These are phyloP conservation scores for Myzus persicae DNA, from an alignment of 1,140 invertebrate genomes.

Conservation along the genomic window DNA sequence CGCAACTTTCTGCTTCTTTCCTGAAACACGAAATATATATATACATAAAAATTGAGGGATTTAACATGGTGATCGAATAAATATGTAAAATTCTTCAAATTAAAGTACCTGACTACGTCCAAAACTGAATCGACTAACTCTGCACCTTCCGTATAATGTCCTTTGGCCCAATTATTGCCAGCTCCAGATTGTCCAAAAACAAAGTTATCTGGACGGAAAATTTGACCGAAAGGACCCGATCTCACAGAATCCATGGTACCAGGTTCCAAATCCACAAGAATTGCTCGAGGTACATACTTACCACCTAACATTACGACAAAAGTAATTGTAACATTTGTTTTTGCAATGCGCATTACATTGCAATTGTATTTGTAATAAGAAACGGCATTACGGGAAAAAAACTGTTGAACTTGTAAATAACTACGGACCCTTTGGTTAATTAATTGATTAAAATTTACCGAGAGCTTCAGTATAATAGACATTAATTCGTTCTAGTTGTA, in stretches of 20 bases:
- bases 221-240: constrained; percentile 74
- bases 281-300: constrained; percentile 65
- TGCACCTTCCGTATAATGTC: constrained; percentile 71
- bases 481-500: constrained; percentile 73
- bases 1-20: constrained; percentile 86
- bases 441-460: constrained; percentile 61
- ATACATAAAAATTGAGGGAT: no score
- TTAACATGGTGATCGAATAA: background rate
- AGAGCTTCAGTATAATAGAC: constrained; percentile 74
- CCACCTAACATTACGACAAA: constrained; percentile 66
- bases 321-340: background rate
- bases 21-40: constrained; percentile 64
- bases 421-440: no score
- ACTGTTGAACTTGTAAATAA: no score
- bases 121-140: constrained; percentile 71
- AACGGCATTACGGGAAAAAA: no score
- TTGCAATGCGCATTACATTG: no score
- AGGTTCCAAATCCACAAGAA: constrained; percentile 83
- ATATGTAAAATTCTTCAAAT: background rate
- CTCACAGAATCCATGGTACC: constrained; percentile 79
- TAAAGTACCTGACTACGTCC: constrained; percentile 69
- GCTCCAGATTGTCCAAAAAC: no score
- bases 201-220: constrained; percentile 79
- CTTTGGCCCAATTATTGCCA: no score
- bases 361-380: no score